phyloP scores from a whole-genome alignment of 2,797 vertebrate species.

The Botia kubotai region DNA sequence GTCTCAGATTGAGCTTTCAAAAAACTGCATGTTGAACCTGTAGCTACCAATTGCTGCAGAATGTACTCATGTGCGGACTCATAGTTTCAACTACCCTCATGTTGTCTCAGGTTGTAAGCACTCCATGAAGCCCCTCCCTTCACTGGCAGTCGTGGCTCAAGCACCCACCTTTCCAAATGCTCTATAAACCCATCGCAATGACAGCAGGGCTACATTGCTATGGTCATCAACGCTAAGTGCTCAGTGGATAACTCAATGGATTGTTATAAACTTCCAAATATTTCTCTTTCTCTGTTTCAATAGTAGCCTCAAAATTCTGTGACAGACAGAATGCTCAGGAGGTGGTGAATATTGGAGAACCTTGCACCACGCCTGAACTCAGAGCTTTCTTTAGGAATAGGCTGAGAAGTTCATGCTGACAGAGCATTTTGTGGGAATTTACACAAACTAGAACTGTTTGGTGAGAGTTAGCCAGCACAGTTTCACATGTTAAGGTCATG shows the following conservation, averaged over 20 bases:
- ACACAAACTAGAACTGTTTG: slow-evolving; percentile 67
- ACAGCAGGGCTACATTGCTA: no score
- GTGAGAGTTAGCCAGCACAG: slow-evolving; percentile 63
- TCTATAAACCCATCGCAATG: background rate
- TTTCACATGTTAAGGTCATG: slow-evolving; percentile 67
- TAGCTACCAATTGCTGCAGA: background rate
- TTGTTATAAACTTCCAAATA: slow-evolving; percentile 16
- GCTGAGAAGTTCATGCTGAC: slow-evolving; percentile 34
- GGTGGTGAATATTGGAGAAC: slow-evolving; percentile 39
- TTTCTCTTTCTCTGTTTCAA: slow-evolving; percentile 24
- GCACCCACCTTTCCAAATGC: slow-evolving; percentile 4
- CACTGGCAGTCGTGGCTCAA: slow-evolving; percentile 2
- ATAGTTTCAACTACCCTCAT: slow-evolving; percentile 15
- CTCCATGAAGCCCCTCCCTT: no score
- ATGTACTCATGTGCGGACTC: background rate
- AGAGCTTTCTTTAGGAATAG: slow-evolving; percentile 54
- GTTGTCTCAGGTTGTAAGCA: slow-evolving; percentile 1
- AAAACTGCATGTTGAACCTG: background rate
- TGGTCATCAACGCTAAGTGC: background rate
- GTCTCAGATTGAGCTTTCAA: background rate
- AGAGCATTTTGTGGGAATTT: slow-evolving; percentile 67
- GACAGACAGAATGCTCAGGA: background rate
- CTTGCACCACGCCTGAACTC: slow-evolving; percentile 66
- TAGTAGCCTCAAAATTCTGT: background rate
- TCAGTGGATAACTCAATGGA: background rate